Evolutionary conservation across 2,113 vertebrate genomes (phyloP).

Genomic region (Petrocephalus microphthalmus): DNA sequence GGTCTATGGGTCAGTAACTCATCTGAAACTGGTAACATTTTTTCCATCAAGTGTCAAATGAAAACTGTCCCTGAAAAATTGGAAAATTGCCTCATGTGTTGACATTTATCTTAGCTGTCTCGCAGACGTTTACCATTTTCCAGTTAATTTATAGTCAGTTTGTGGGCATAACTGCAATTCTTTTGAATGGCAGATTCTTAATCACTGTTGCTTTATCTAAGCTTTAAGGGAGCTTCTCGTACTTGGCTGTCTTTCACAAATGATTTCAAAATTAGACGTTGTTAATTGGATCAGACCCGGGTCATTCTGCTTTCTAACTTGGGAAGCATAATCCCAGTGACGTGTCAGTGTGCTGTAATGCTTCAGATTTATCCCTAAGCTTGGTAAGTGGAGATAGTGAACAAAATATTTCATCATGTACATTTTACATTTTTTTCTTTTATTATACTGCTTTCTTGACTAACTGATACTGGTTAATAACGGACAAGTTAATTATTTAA

Average conservation of each 20-base stretch:
- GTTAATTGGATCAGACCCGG: neutral
- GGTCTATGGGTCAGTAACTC: neutral
- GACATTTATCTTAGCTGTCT: neutral
- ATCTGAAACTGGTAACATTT: neutral
- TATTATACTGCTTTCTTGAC: neutral
- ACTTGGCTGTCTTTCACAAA: neutral
- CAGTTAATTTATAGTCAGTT: neutral
- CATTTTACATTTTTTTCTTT: neutral
- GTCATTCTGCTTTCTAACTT: neutral
- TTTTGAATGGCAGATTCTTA: neutral
- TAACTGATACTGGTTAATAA: neutral
- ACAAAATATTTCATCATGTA: neutral
- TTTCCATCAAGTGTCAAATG: neutral
- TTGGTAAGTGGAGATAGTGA: neutral
- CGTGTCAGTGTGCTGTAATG: neutral
- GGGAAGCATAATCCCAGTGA: neutral
- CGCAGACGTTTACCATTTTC: neutral
- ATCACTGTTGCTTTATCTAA: neutral
- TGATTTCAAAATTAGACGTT: neutral
- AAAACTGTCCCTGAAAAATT: neutral
- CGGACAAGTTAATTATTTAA: neutral
- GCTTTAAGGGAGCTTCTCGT: neutral
- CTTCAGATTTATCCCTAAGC: neutral
- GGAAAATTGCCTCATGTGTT: neutral
- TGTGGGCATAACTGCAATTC: neutral